phyloP scores from a whole-genome alignment of 2,113 vertebrate genomes.

The Chamaea fasciata region DNA sequence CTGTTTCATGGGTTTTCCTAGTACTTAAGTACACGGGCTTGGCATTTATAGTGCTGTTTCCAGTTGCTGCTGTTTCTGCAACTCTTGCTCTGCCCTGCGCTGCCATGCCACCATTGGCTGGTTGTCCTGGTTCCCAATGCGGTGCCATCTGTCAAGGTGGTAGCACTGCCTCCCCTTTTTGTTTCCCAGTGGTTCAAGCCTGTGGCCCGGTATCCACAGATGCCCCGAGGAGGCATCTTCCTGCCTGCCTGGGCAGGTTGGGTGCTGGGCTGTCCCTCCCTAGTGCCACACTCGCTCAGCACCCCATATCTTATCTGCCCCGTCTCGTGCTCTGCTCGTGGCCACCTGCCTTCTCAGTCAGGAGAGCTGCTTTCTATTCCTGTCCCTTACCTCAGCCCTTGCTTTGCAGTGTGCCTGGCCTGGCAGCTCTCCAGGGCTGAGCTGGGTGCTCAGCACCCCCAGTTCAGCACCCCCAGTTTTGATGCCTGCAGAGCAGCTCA shows the following conservation, averaged over 20 bases:
- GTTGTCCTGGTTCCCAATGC: not conserved
- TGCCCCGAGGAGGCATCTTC: not conserved
- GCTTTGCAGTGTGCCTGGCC: not conserved
- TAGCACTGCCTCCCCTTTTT: not conserved
- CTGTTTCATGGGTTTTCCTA: not conserved
- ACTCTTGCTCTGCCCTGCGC: not conserved
- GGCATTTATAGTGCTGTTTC: not conserved
- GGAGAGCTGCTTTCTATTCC: conserved; percentile 28
- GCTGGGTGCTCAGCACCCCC: not conserved
- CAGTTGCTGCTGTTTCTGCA: not conserved
- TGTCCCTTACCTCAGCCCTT: not conserved
- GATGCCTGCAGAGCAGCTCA: not conserved
- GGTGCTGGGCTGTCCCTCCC: not conserved
- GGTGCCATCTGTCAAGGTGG: not conserved
- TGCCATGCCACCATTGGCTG: not conserved
- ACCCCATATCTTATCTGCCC: conserved; percentile 21
- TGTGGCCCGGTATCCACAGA: not conserved
- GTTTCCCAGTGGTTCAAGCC: not conserved
- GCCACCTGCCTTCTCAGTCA: conserved; percentile 1
- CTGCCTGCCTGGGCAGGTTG: not conserved
- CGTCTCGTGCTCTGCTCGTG: not conserved
- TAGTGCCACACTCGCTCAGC: accelerated
- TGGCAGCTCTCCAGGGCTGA: not conserved
- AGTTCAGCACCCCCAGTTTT: not conserved
- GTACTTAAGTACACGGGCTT: not conserved